A percentile compares a stretch with the other conserved stretches of the same genome.
phyloP scores from a whole-genome alignment of 2,888 invertebrate genomes.

The Litoditis marina region DNA sequence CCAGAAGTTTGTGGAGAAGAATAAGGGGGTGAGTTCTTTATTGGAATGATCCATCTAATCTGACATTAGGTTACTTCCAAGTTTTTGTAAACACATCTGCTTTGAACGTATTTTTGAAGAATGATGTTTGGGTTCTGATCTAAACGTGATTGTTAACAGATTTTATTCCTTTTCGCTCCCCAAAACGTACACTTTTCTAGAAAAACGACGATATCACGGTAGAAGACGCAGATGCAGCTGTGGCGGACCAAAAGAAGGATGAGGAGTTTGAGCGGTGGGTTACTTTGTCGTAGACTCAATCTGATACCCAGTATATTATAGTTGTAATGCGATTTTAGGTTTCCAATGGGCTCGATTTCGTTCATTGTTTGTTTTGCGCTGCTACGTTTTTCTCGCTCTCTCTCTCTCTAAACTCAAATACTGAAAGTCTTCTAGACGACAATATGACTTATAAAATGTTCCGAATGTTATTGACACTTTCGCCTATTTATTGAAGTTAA shows the following conservation, averaged over 20 bases:
- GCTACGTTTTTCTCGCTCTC: too few species aligned
- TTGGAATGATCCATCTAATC: neutral
- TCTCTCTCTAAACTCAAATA: too few species aligned
- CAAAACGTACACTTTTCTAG: too few species aligned
- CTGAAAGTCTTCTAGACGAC: too few species aligned
- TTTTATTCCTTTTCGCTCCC: neutral
- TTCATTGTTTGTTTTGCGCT: too few species aligned
- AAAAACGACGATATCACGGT: slow-evolving; percentile 36
- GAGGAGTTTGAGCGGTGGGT: slow-evolving; percentile 71
- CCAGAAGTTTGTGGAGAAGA: slow-evolving; percentile 64
- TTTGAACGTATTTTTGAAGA: neutral
- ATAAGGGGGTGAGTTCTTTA: slow-evolving; percentile 20
- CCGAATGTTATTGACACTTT: too few species aligned
- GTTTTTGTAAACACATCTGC: neutral
- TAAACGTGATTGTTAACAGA: neutral
- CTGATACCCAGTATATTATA: too few species aligned
- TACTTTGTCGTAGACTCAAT: neutral
- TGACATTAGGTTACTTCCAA: neutral
- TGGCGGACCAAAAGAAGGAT: slow-evolving; percentile 66
- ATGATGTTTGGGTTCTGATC: neutral
- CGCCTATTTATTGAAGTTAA: too few species aligned
- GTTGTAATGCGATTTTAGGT: too few species aligned
- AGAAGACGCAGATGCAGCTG: slow-evolving; percentile 35
- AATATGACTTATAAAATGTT: too few species aligned
- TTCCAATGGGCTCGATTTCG: too few species aligned